Percentiles rank a stretch among this genome's conserved stretches.
Conservation (phyloP, 2,888 invertebrate genomes). For the Herminia tarsipennalis region DNA sequence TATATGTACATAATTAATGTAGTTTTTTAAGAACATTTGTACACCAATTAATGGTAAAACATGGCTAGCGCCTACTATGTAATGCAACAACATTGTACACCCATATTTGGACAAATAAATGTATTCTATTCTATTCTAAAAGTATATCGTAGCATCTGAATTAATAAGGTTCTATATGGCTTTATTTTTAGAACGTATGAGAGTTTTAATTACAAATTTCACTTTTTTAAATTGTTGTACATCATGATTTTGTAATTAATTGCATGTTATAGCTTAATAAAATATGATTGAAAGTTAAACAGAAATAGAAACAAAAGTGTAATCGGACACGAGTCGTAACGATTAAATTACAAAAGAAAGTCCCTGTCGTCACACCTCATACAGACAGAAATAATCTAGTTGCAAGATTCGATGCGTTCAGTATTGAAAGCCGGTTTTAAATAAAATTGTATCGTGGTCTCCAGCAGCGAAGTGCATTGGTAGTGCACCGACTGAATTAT, state of each 20-base stretch:
- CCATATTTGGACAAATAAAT: no score
- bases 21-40: no score
- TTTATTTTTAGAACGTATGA: no score
- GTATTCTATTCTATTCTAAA: no score
- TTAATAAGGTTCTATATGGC: no score
- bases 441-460: conserved; percentile 69
- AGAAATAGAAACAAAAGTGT: conserved; percentile 64
- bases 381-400: conserved; percentile 59
- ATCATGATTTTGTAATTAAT: conserved; percentile 21
- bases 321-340: conserved; percentile 63
- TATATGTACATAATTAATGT: no score
- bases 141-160: no score
- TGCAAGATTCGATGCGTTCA: conserved; percentile 59
- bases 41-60: no score
- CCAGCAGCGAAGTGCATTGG: conserved; percentile 79
- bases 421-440: conserved; percentile 55
- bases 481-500: conserved; percentile 77
- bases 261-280: conserved; percentile 48
- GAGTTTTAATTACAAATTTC: conserved; percentile 2
- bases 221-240: conserved; percentile 12
- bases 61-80: no score
- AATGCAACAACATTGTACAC: no score
- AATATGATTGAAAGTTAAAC: conserved; percentile 65
- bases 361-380: conserved; percentile 54
- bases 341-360: conserved; percentile 78